phyloP scores from a whole-genome alignment of 2,113 vertebrate species.

The Enhydra lutris region DNA sequence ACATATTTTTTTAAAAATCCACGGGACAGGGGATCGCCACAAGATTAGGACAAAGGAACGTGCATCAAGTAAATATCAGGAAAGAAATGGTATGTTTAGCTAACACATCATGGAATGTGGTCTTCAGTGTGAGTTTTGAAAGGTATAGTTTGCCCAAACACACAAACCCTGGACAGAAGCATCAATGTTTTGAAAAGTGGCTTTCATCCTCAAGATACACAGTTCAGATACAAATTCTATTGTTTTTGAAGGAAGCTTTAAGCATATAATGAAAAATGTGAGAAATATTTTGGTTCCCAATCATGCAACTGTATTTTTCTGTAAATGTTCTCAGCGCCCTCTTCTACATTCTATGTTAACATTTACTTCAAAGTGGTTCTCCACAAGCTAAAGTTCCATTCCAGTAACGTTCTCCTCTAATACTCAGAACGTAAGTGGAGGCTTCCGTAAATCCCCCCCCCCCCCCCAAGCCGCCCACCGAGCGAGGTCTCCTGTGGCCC shows the following conservation, averaged over 20 bases:
- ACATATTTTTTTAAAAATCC: not conserved
- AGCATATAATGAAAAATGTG: not conserved
- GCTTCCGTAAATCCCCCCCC: slow-evolving; percentile 82
- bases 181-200: not conserved
- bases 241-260: not conserved
- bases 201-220: not conserved
- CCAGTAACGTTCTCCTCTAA: slow-evolving; percentile 75
- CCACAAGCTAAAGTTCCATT: slow-evolving; percentile 58
- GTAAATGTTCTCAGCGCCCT: not conserved
- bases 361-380: not conserved
- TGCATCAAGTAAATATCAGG: not conserved
- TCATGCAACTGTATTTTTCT: not conserved
- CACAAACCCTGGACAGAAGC: not conserved
- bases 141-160: not conserved
- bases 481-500: slow-evolving; percentile 79
- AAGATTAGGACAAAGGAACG: not conserved
- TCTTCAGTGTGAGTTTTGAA: not conserved
- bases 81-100: not conserved
- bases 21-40: not conserved
- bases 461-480: slow-evolving; percentile 76
- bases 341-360: not conserved
- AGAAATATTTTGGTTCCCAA: not conserved
- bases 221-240: not conserved
- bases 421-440: slow-evolving; percentile 70
- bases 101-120: not conserved